Conservation (phyloP, 2,888 invertebrate species). For the Acleris emargana region DNA sequence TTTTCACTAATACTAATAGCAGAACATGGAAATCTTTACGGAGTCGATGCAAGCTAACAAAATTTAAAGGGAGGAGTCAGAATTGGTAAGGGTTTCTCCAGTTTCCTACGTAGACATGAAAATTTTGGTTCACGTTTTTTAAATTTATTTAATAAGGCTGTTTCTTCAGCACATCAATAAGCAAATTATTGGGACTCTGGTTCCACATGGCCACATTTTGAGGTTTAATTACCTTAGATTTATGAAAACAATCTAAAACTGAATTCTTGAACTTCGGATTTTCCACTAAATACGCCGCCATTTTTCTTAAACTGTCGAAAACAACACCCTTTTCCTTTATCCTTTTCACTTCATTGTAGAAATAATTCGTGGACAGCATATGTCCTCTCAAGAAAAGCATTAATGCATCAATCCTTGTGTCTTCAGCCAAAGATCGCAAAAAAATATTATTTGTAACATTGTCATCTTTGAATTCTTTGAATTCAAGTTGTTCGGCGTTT, state of each 20-base stretch:
- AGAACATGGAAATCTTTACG: no score
- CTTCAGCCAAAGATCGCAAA: neutral
- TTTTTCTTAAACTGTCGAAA: slow-evolving; percentile 48
- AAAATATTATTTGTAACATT: neutral
- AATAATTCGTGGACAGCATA: slow-evolving; percentile 47
- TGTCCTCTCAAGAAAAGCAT: slow-evolving; percentile 44
- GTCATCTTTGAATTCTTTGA: no score
- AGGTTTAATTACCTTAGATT: neutral
- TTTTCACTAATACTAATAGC: no score
- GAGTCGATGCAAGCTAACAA: no score
- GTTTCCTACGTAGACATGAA: no score
- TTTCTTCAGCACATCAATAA: neutral
- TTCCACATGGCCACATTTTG: neutral
- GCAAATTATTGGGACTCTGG: neutral
- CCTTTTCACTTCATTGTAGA: slow-evolving; percentile 53
- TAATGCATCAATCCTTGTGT: slow-evolving; percentile 33
- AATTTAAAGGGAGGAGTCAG: no score
- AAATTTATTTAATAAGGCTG: no score
- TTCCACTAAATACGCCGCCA: slow-evolving; percentile 50
- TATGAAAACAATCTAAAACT: slow-evolving; percentile 44
- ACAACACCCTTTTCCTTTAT: slow-evolving; percentile 44
- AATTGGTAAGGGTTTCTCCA: no score
- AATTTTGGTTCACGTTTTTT: no score
- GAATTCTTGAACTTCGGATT: slow-evolving; percentile 37
- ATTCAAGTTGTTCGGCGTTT: no score